phyloP scores from a whole-genome alignment of 1,140 invertebrate genomes.

The Bombus terrestris region DNA sequence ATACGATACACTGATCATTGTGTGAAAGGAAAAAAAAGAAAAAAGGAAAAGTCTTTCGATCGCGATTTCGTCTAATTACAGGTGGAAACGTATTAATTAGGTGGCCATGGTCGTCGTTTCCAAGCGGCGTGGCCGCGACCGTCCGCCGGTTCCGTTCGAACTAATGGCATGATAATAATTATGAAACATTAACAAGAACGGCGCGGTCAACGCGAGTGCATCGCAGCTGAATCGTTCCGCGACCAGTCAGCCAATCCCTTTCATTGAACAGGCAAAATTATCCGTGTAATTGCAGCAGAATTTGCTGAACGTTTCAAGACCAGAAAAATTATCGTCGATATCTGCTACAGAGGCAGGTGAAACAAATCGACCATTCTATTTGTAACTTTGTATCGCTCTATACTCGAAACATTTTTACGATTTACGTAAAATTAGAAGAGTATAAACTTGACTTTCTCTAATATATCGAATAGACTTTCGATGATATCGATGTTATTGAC shows the following conservation, averaged over 20 bases:
- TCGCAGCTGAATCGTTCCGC: slow-evolving; percentile 43
- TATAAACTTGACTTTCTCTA: background rate
- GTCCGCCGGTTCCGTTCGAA: slow-evolving; percentile 29
- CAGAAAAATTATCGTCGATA: background rate
- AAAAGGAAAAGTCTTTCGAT: background rate
- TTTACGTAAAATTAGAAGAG: background rate
- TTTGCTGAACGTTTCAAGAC: background rate
- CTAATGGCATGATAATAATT: slow-evolving; percentile 59
- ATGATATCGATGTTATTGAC: too few species aligned
- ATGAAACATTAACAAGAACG: slow-evolving; percentile 56
- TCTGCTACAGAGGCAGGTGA: too few species aligned
- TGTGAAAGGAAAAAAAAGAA: background rate
- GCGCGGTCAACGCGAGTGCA: slow-evolving; percentile 10
- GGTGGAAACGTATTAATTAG: slow-evolving; percentile 48
- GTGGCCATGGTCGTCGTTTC: background rate
- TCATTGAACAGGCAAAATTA: slow-evolving; percentile 5
- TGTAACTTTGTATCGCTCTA: background rate
- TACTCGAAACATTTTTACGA: background rate
- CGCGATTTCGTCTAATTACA: background rate
- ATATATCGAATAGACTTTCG: too few species aligned
- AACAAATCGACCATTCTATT: background rate
- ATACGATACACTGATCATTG: background rate
- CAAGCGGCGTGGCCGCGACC: slow-evolving; percentile 32
- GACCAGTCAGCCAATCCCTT: slow-evolving; percentile 31
- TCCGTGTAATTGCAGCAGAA: slow-evolving; percentile 1